Evolutionary conservation across 2,113 vertebrate species (phyloP).

Genomic region (Gyps fulvus): DNA sequence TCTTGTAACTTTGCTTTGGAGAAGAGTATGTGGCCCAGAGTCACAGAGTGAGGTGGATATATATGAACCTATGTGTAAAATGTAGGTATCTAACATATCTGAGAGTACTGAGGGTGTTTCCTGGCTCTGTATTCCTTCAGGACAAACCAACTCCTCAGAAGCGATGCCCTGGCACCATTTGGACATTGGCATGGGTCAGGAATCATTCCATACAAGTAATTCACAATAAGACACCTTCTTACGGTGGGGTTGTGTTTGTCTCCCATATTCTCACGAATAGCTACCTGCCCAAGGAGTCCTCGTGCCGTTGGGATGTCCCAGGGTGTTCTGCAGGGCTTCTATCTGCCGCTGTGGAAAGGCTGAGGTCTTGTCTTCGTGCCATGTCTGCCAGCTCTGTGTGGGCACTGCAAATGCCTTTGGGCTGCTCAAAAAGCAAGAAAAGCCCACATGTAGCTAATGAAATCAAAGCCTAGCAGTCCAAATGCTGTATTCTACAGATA

Average conservation of each 20-base stretch:
- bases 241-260: not conserved
- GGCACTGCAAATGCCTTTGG: not conserved
- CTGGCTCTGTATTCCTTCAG: rapidly evolving
- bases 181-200: not conserved
- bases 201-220: not conserved
- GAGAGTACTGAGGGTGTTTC: not conserved
- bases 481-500: not conserved
- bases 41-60: not conserved
- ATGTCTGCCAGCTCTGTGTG: not conserved
- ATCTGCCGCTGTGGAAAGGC: rapidly evolving
- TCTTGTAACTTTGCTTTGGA: not conserved
- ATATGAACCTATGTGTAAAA: too few relatives aligned
- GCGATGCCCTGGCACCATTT: rapidly evolving
- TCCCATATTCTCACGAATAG: not conserved
- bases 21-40: not conserved
- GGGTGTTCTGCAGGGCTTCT: not conserved
- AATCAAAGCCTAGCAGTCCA: not conserved
- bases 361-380: not conserved
- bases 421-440: not conserved
- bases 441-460: not conserved
- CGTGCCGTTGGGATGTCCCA: rapidly evolving
- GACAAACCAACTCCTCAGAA: not conserved
- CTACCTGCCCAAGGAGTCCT: not conserved
- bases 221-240: not conserved
- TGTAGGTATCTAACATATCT: too few relatives aligned